Percentiles rank a stretch among this genome's conserved stretches.
Conservation (phyloP, 30 jellyfish, hydroid and myxozoan genomes). For the Aurelia aurita complex sp. Pacific region DNA sequence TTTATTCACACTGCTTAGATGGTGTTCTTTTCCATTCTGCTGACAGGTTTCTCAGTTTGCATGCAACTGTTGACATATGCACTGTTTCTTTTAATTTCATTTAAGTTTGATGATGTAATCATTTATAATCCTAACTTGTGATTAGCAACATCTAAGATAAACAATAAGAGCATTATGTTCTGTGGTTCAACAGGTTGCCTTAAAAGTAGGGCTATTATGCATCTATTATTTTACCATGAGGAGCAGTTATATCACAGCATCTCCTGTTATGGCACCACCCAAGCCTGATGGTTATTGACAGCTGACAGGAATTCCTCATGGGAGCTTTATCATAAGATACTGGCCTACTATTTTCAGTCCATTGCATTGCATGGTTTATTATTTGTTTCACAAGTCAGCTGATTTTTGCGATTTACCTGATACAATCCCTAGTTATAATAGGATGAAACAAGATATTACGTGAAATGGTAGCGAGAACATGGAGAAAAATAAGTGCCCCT, state of each 20-base stretch:
- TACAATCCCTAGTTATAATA: background rate
- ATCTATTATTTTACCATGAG: background rate
- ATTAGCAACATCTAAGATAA: too few species aligned
- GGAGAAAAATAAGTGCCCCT: conserved; percentile 92
- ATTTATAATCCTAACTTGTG: too few species aligned
- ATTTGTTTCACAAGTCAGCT: conserved; percentile 3
- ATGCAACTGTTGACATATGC: too few species aligned
- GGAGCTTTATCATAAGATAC: background rate
- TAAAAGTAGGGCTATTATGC: background rate
- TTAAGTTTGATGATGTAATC: too few species aligned
- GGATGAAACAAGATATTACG: background rate
- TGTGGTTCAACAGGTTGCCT: too few species aligned
- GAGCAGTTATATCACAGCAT: conserved; percentile 15
- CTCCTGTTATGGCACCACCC: conserved; percentile 22
- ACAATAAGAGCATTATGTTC: too few species aligned
- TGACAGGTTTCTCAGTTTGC: too few species aligned
- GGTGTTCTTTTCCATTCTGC: too few species aligned
- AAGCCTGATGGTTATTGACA: conserved; percentile 11
- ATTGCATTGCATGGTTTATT: background rate
- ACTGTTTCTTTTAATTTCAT: too few species aligned
- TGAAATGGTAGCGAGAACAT: conserved; percentile 58
- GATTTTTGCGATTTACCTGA: background rate
- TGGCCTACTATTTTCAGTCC: background rate
- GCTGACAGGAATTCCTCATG: conserved; percentile 28
- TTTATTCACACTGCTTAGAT: too few species aligned